Evolutionary conservation across 2,113 vertebrate species (phyloP).

Genomic region (Sebastes fasciatus): DNA sequence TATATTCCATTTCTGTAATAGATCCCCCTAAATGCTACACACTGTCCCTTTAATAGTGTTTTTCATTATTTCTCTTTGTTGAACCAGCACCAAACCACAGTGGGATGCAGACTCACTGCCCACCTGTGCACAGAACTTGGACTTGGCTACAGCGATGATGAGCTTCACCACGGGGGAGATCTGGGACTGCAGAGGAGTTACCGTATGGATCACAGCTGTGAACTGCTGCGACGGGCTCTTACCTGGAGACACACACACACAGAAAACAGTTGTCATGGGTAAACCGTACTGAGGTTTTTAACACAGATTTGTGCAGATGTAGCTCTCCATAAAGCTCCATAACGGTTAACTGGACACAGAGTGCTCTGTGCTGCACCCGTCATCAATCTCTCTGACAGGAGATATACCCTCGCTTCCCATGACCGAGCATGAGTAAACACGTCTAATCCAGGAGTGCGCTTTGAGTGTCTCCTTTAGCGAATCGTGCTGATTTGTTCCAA

Average conservation of each 20-base stretch:
- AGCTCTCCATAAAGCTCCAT: constrained; percentile 48
- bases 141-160: constrained; percentile 86
- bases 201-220: constrained; percentile 84
- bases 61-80: not conserved
- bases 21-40: too few species aligned
- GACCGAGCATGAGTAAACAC: constrained; percentile 59
- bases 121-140: constrained; percentile 88
- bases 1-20: too few species aligned
- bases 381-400: constrained; percentile 70
- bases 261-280: constrained; percentile 36
- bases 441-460: constrained; percentile 38
- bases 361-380: constrained; percentile 28
- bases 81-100: not conserved
- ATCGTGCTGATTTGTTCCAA: constrained; percentile 27
- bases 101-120: constrained; percentile 14
- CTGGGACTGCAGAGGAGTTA: constrained; percentile 83
- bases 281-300: constrained; percentile 20
- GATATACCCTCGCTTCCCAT: constrained; percentile 22
- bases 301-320: constrained; percentile 51
- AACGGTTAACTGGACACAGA: constrained; percentile 54
- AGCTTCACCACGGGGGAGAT: constrained; percentile 85
- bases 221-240: constrained; percentile 82
- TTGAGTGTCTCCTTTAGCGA: constrained; percentile 31
- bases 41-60: not conserved
- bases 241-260: constrained; percentile 73